Evolutionary conservation across 2,113 vertebrate genomes (phyloP).

Genomic region (Podarcis cretensis): DNA sequence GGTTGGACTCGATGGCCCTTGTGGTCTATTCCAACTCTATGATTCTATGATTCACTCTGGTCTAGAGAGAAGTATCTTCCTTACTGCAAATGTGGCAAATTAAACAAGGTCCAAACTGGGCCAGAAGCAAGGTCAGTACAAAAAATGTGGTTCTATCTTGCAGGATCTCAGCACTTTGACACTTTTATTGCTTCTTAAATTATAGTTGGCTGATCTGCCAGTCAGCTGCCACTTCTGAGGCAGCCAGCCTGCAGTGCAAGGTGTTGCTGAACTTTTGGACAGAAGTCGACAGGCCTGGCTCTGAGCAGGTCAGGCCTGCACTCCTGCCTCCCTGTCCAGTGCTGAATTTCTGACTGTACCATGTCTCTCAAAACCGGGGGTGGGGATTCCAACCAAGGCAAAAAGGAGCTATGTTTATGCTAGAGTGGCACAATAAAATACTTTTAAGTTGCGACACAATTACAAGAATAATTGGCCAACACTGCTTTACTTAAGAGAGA

Average conservation of each 20-base stretch:
- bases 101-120: not conserved
- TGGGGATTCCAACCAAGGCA: not conserved
- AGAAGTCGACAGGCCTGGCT: not conserved
- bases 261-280: not conserved
- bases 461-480: not conserved
- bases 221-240: not conserved
- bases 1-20: too few species aligned
- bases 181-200: not conserved
- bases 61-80: not conserved
- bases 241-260: not conserved
- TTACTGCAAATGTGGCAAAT: not conserved
- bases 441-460: not conserved
- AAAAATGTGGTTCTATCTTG: constrained; percentile 15
- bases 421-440: not conserved
- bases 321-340: not conserved
- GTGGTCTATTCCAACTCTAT: too few species aligned
- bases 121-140: not conserved
- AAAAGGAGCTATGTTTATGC: not conserved
- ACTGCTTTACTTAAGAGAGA: not conserved
- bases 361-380: not conserved
- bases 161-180: not conserved
- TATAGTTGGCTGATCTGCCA: not conserved
- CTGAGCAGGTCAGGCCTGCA: not conserved
- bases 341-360: not conserved
- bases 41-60: too few species aligned